These are phyloP conservation scores for Tympanoctomys barrerae DNA, from an alignment of 2,797 vertebrate genomes.

Conservation along the genomic window DNA sequence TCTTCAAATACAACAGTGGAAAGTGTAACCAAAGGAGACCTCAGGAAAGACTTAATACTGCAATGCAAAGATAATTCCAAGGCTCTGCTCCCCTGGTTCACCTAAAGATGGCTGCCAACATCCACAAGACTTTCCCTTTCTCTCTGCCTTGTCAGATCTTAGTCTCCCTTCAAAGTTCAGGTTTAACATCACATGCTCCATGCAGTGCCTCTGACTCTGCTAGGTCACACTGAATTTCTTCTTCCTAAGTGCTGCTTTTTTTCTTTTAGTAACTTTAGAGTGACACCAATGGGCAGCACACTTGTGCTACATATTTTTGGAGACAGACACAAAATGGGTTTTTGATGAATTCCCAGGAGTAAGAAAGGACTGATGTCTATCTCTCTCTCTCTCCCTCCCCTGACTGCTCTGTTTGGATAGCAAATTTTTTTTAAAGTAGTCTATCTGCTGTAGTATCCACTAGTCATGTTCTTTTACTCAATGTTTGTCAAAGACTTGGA, in stretches of 20 bases:
- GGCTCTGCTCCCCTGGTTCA: not conserved
- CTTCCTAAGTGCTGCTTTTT: not conserved
- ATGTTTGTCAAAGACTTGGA: not conserved
- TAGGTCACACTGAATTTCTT: too few relatives aligned
- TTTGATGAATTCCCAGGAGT: not conserved
- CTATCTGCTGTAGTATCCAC: not conserved
- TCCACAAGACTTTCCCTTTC: not conserved
- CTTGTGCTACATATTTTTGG: not conserved
- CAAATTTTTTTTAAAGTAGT: not conserved
- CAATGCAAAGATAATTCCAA: not conserved
- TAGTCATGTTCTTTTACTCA: not conserved
- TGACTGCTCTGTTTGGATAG: not conserved
- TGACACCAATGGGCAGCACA: not conserved
- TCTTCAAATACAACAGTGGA: not conserved
- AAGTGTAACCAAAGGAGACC: not conserved
- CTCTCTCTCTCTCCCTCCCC: not conserved
- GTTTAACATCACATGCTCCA: not conserved
- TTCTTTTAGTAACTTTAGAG: not conserved
- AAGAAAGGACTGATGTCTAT: not conserved
- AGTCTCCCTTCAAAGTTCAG: not conserved
- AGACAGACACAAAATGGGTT: not conserved
- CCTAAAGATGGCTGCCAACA: not conserved
- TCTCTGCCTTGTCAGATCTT: not conserved
- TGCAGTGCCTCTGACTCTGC: not conserved
- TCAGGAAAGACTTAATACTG: not conserved